Base-by-base conservation (phyloP, 2,888 invertebrate genomes). In the Lagria hirta region DNA sequence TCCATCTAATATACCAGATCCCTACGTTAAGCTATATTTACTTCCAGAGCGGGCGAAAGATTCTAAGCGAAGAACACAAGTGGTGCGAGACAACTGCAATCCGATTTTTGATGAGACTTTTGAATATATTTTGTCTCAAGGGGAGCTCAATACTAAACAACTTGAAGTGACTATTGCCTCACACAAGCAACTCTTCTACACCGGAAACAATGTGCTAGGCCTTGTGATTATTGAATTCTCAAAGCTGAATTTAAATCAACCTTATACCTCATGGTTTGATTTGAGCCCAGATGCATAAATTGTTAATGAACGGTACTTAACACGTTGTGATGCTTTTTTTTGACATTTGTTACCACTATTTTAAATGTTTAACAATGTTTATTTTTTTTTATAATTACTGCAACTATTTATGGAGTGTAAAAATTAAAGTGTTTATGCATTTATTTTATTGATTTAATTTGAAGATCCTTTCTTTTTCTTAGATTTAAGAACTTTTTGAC, bases 71-170 rank as follows among this genome's bases (percentile, higher is more conserved):
- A 92, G 91, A 73, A 93, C 93, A 7, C 79, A 83, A 82, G 80
- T 82, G 7, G 74, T 88, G 48, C 93, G 92, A 67, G 92, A 95
- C 69, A 91, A 84, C 65, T 91, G 92, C 64, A 90, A 89, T 77
- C 94, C 95, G 0, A 79, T 86, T 14, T 96, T 85, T 68, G 94
- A 96, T 70, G 90, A 93, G 65, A 85, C 86, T 55, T 93, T 94
- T 65, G 94, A 95, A 68, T 95, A 91, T 75, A 75, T 85, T 27
- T 83, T 94, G 52, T 88, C 88, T 1, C 81, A 84, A 54, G 84
- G 84, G 1, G 94, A 94, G 66, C 71, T 94, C 36, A 79, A 82
- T 60, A 81, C 81, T 27, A 80, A 86, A 8, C 84, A 85, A 41
- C 73, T 95, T 43, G 90, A 93, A 71, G 80, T 95, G 16, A 88